Base-by-base conservation (phyloP, 2,113 vertebrate genomes). In the Tachuris rubrigastra region DNA sequence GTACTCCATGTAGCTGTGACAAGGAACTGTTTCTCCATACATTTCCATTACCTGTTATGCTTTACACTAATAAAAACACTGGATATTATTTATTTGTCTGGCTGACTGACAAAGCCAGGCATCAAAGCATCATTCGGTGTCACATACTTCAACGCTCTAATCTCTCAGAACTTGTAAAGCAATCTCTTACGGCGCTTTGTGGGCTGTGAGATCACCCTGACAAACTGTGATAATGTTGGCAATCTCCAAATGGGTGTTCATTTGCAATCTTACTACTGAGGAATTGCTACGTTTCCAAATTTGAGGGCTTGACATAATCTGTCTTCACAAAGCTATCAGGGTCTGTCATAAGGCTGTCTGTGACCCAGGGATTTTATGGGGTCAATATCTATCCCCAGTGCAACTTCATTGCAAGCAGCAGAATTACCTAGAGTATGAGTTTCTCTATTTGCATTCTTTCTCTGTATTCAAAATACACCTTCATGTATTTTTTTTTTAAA, bases 171-270 rank as follows among this genome's bases (percentile, higher is more conserved):
- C 92, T 96, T 95, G 96, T 92, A 96, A 96, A 95, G 93, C 90
- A 95, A 96, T 96, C 93, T 96, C 83, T 94, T 94, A 90, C 31
- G 4, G 90, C 19, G 65, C 83, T 96, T 92, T 94, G 86, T 67
- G 88, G 95, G 93, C 93, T 96, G 95, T 78, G 90, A 95, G 93
- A 95, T 96, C 93, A 92, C 93, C 88, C 96, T 97, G 95, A 96
- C 96, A 96, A 97, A 97, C 95, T 96, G 95, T 94, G 96, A 97
- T 96, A 96, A 97, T 93, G 95, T 85, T 94, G 95, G 95, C 95
- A 96, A 96, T 97, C 93, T 96, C 96, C 50, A 10, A 91, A 95
- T 90, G 95, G 96, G 96, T 96, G 95, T 92, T 96, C 96, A 96
- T 96, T 96, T 96, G 92, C 92, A 96, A 96, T 92, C 93, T 93